These are phyloP conservation scores for Gymnocephalus cernua DNA, from an alignment of 2,113 vertebrate genomes.

Conservation along the genomic window DNA sequence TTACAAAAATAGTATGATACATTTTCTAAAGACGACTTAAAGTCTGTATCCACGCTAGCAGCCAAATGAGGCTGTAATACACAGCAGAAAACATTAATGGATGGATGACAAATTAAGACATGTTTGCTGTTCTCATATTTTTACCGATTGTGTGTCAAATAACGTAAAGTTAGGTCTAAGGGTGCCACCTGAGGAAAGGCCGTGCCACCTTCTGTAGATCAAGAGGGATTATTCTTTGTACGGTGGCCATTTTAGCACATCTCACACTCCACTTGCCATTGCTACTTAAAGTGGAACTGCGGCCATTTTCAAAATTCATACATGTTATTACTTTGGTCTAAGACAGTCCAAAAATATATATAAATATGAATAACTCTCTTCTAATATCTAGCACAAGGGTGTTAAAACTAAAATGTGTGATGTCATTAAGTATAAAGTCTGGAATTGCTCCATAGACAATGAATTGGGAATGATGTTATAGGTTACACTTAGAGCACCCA, in stretches of 20 bases:
- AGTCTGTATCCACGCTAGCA: not conserved
- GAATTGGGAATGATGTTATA: no score
- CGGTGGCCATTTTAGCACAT: not conserved
- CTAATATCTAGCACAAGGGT: no score
- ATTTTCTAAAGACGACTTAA: constrained; percentile 11
- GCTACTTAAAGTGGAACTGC: not conserved
- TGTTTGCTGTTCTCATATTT: no score
- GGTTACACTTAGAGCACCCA: no score
- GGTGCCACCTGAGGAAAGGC: not conserved
- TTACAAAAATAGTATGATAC: constrained; percentile 29
- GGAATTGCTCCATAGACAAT: no score
- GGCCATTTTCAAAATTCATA: no score
- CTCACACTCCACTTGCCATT: not conserved
- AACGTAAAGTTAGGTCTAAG: not conserved
- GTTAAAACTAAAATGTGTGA: no score
- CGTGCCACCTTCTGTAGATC: not conserved
- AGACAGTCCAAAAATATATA: no score
- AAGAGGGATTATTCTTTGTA: not conserved
- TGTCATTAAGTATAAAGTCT: no score
- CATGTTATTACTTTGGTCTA: no score
- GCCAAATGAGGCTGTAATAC: not conserved
- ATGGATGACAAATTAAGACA: not conserved
- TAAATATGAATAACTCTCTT: no score
- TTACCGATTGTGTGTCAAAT: not conserved
- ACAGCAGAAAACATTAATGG: not conserved